Evolutionary conservation across 2,888 invertebrate genomes (phyloP), one percentile per base, ranked within the genome.

Genomic region (Epirrita christyi): DNA sequence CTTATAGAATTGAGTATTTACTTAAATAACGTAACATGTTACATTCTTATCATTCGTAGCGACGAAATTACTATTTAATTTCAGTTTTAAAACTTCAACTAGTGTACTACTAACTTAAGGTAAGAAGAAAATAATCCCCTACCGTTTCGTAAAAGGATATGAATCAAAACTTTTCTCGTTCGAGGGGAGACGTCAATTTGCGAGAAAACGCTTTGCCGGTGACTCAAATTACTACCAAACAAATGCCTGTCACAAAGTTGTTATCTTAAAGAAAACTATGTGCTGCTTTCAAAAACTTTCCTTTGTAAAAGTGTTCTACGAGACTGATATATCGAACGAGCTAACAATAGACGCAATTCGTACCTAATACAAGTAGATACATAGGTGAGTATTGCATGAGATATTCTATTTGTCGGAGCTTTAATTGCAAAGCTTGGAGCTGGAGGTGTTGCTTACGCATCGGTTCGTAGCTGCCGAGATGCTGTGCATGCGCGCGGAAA

Each of bases 111-210:
- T 32, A 9, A 5, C 32, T 32, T 9, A 32, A 32, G 32, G 32
- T 7, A 32, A 6, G 28, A 21, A 43, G 46, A 38, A 69, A 67
- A 60, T 57, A 56, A 57, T 62, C 52, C 53, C 58, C 47, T 59
- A 67, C 52, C 42, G 67, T 66, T 63, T 58, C 59, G 63, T 67
- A 71, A 73, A 72, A 68, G 72, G 73, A 80, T 75, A 79, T 80
- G 73, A 86, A 82, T 81, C 79, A 81, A 85, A 86, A 87, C 78
- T 88, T 88, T 85, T 81, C 75, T 77, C 72, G 76, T 68, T 75
- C 69, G 74, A 77, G 73, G 73, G 82, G 81, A 77, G 83, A 84
- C 81, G 81, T 83, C 85, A 87, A 88, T 86, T 88, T 86, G 81
- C 69, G 78, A 79, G 77, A 81, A 81, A 81, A 78, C 67, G 75